Percentiles rank a stretch among this genome's conserved stretches.
Conservation (phyloP, 2,797 vertebrate genomes). For the Chromobotia macracanthus region DNA sequence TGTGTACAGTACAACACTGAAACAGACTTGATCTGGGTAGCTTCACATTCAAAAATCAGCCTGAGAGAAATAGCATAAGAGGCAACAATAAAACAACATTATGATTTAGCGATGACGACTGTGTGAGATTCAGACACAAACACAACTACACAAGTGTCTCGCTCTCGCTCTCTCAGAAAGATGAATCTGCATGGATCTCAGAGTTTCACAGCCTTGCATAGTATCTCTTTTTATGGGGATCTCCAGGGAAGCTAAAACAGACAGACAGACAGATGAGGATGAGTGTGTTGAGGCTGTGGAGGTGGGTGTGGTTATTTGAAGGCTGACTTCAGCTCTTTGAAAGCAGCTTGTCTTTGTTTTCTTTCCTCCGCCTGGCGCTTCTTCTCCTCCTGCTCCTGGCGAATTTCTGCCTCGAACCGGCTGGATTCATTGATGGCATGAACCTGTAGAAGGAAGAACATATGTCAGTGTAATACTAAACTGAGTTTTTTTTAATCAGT, state of each 20-base stretch:
- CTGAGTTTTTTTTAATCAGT: neutral
- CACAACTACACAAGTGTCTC: conserved; percentile 8
- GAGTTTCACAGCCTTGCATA: conserved; percentile 58
- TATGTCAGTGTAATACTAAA: neutral
- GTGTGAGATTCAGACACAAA: conserved; percentile 9
- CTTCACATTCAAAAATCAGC: conserved; percentile 43
- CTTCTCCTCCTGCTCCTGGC: conserved; percentile 90
- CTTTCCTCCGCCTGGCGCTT: conserved; percentile 89
- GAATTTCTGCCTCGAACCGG: conserved; percentile 92
- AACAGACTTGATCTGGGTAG: conserved; percentile 29
- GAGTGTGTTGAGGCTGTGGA: neutral
- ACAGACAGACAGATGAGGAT: conserved; percentile 28
- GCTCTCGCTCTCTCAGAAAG: conserved; percentile 42
- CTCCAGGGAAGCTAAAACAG: neutral
- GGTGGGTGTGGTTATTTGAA: conserved; percentile 76
- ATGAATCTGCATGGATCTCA: conserved; percentile 34
- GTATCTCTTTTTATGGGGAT: conserved; percentile 50
- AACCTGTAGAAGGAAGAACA: conserved; percentile 72
- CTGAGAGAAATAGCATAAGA: conserved; percentile 6
- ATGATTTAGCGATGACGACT: neutral
- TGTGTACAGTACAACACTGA: conserved; percentile 12
- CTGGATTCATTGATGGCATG: conserved; percentile 87
- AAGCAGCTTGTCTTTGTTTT: conserved; percentile 88
- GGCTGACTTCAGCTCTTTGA: conserved; percentile 88
- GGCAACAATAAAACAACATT: neutral